Conservation (phyloP, 2,113 vertebrate species). For the Hippocampus barbouri region DNA sequence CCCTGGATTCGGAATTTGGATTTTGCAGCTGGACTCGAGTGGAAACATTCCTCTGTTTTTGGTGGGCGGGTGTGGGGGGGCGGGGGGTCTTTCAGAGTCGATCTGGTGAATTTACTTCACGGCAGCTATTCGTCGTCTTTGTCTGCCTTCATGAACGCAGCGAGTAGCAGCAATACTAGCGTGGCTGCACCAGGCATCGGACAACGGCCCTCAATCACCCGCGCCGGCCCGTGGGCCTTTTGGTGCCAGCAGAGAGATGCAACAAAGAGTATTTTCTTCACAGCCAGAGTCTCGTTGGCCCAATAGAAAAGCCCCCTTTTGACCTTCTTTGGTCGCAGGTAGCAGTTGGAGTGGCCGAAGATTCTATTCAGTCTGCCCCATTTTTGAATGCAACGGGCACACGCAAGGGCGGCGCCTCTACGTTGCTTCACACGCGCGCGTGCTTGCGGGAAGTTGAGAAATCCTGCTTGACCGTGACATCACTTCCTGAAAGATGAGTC, state of each 20-base stretch:
- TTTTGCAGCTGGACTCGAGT: neutral
- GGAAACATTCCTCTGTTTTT: neutral
- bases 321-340: neutral
- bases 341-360: no score
- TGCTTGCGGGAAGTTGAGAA: slow-evolving; percentile 21
- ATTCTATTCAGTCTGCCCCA: neutral
- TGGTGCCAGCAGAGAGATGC: neutral
- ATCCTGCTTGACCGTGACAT: slow-evolving; percentile 28
- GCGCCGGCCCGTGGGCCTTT: neutral
- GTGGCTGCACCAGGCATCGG: no score
- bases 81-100: neutral
- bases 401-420: neutral
- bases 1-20: slow-evolving; percentile 4
- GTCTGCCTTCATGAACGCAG: slow-evolving; percentile 18
- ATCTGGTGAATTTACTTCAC: slow-evolving; percentile 8
- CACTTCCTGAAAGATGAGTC: slow-evolving; percentile 55
- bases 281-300: no score
- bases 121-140: slow-evolving; percentile 20
- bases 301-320: neutral
- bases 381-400: neutral
- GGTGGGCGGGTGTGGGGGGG: no score
- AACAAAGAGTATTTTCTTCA: no score
- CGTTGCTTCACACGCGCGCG: neutral
- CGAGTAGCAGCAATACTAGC: slow-evolving; percentile 26
- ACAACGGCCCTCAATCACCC: neutral